Percentiles rank a stretch among this genome's conserved stretches.
Conservation (phyloP, 1,140 invertebrate species). For the Drosophila littoralis region DNA sequence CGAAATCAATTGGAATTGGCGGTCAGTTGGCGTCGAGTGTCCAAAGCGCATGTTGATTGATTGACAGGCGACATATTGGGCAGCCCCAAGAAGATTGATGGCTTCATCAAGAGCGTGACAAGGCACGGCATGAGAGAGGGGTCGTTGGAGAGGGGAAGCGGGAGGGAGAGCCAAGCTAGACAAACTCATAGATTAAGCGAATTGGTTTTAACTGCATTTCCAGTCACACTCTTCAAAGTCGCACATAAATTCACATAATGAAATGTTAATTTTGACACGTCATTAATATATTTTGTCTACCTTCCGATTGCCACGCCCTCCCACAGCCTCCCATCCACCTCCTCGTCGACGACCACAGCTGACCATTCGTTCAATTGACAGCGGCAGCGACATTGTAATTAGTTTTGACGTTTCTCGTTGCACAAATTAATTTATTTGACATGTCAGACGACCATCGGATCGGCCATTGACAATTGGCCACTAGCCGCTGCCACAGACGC, state of each 20-base stretch:
- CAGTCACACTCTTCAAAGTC: constrained; percentile 28
- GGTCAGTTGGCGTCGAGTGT: constrained; percentile 60
- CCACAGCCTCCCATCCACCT: neutral
- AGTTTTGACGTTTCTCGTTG: constrained; percentile 84
- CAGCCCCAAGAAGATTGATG: constrained; percentile 74
- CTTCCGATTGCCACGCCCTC: constrained; percentile 27
- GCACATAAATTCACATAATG: constrained; percentile 74
- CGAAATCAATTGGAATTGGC: constrained; percentile 84
- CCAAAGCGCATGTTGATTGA: constrained; percentile 67
- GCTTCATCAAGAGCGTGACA: constrained; percentile 13
- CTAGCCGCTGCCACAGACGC: constrained; percentile 22
- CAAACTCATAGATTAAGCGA: no score
- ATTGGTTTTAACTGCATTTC: constrained; percentile 30
- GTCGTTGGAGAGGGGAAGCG: constrained; percentile 4
- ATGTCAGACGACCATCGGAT: constrained; percentile 75
- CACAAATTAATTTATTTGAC: constrained; percentile 84
- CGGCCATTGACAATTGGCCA: constrained; percentile 55
- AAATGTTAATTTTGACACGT: constrained; percentile 84
- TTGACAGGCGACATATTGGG: constrained; percentile 78
- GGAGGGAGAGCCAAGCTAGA: neutral
- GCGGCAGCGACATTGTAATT: constrained; percentile 69
- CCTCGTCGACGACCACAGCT: constrained; percentile 10
- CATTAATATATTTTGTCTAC: constrained; percentile 83
- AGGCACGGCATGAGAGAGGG: neutral
- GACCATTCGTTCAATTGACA: constrained; percentile 62